These are phyloP conservation scores for Pammene fasciana DNA, from an alignment of 2,888 invertebrate species.

Conservation along the genomic window DNA sequence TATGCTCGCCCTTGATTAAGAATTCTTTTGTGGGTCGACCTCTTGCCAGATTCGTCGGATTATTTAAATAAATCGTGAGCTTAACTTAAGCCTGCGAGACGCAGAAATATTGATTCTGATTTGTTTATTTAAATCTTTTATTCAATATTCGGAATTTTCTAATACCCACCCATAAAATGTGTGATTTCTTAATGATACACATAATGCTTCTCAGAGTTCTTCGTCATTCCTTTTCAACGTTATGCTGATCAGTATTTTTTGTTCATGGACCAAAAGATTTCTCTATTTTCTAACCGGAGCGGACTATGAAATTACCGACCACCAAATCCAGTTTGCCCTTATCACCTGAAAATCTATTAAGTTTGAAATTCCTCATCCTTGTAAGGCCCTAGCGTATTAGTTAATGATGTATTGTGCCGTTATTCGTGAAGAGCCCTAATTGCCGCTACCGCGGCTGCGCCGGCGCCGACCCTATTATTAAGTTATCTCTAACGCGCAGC, in stretches of 20 bases:
- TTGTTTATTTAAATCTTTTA: slow-evolving; percentile 30
- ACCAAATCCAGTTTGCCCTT: neutral
- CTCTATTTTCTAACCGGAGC: neutral
- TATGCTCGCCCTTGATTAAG: slow-evolving; percentile 70
- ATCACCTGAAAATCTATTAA: slow-evolving; percentile 4
- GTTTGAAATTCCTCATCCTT: neutral
- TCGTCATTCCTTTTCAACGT: neutral
- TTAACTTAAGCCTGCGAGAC: slow-evolving; percentile 27
- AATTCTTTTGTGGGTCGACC: slow-evolving; percentile 46
- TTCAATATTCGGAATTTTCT: slow-evolving; percentile 27
- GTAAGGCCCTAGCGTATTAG: slow-evolving; percentile 12
- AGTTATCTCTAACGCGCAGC: slow-evolving; percentile 42
- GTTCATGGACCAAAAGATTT: neutral
- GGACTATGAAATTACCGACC: neutral
- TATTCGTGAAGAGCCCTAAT: slow-evolving; percentile 29
- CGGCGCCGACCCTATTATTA: slow-evolving; percentile 52
- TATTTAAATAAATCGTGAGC: slow-evolving; percentile 37
- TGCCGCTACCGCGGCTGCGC: slow-evolving; percentile 45
- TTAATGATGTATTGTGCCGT: slow-evolving; percentile 29
- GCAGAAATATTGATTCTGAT: slow-evolving; percentile 33
- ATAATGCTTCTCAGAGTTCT: neutral
- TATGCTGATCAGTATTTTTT: neutral
- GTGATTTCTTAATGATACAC: slow-evolving; percentile 1
- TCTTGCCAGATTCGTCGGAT: slow-evolving; percentile 34
- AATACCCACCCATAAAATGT: slow-evolving; percentile 5